Conservation (phyloP, 2,113 vertebrate genomes). For the Apus apus region DNA sequence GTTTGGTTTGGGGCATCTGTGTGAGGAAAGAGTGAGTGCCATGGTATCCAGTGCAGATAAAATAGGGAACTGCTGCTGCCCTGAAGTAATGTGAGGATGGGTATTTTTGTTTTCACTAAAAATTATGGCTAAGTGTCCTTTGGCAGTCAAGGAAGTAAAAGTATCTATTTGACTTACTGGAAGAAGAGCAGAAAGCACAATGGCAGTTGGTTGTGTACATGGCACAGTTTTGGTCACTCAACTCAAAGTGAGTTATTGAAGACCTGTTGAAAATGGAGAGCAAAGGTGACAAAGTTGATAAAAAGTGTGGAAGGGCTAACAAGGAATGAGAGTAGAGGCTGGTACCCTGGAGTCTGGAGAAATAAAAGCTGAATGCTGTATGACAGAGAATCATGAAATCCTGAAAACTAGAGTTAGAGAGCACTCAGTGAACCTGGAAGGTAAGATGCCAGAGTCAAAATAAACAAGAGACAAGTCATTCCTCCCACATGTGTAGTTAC, state of each 20-base stretch:
- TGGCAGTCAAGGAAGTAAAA: not conserved
- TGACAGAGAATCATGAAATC: not conserved
- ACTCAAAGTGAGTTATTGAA: not conserved
- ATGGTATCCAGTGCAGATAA: not conserved
- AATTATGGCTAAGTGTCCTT: not conserved
- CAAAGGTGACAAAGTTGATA: not conserved
- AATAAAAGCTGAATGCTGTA: not conserved
- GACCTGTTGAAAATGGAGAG: not conserved
- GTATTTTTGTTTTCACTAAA: not conserved
- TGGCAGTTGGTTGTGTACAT: not conserved
- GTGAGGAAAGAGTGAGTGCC: not conserved
- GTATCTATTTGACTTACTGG: not conserved
- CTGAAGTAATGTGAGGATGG: not conserved
- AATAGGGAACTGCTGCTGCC: not conserved
- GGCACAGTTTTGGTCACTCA: not conserved
- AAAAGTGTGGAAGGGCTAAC: not conserved
- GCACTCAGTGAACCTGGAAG: not conserved
- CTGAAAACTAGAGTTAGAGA: not conserved
- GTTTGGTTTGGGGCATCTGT: not conserved
- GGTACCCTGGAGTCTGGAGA: not conserved
- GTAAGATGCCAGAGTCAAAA: not conserved
- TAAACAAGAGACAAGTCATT: not conserved
- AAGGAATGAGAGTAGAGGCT: not conserved
- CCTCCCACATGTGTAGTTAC: not conserved
- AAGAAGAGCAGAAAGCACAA: not conserved